These are phyloP conservation scores for Metellina segmentata DNA, from an alignment of 2,888 invertebrate genomes.

Conservation along the genomic window DNA sequence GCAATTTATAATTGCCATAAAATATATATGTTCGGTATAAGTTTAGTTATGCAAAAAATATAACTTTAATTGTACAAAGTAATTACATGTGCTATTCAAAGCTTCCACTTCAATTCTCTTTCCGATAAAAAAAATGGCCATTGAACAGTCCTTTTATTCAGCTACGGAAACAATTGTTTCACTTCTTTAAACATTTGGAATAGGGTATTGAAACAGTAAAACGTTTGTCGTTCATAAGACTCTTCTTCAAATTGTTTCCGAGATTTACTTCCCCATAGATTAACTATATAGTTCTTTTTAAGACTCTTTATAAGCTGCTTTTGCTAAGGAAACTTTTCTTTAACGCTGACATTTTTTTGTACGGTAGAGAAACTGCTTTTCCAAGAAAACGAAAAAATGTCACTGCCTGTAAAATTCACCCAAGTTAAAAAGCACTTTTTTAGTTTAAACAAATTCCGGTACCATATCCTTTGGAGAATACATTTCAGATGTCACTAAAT, in stretches of 20 bases:
- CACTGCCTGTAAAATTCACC: background rate
- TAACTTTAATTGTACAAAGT: background rate
- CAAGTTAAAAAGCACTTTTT: background rate
- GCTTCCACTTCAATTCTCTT: background rate
- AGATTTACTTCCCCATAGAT: background rate
- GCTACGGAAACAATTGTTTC: background rate
- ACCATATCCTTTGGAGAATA: background rate
- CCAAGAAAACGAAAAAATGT: background rate
- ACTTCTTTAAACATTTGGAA: background rate
- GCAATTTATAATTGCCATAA: too few species aligned
- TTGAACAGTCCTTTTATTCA: background rate
- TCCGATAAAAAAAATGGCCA: background rate
- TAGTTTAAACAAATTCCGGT: background rate
- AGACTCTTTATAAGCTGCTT: background rate
- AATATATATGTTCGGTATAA: background rate
- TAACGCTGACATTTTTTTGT: background rate
- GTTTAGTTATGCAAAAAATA: background rate
- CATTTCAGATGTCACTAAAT: background rate
- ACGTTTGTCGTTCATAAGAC: background rate
- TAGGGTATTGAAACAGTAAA: background rate
- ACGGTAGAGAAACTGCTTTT: background rate
- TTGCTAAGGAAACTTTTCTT: background rate
- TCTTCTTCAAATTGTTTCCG: background rate
- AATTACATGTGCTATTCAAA: background rate
- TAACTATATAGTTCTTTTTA: background rate